Conservation (phyloP, 2,113 vertebrate species). For the Brachypodius melanocephalos region DNA sequence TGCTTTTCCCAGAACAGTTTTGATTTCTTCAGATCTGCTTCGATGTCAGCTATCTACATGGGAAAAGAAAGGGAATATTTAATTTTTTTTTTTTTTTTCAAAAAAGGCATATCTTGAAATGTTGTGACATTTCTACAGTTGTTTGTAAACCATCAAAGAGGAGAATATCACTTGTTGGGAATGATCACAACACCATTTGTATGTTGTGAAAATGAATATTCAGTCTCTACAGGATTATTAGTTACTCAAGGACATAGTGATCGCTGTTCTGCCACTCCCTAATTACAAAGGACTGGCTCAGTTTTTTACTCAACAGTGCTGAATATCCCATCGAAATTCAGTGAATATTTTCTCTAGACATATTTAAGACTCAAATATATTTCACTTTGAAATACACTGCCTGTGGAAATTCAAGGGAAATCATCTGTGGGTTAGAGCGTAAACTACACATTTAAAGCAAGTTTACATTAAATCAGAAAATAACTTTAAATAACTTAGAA, state of each 20-base stretch:
- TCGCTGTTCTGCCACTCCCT: neutral
- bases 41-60: constrained; percentile 89
- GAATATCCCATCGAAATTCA: neutral
- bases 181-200: neutral
- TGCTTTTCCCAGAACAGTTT: constrained; percentile 89
- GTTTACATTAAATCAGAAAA: constrained; percentile 58
- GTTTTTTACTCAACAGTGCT: neutral
- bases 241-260: neutral
- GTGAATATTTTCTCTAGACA: neutral
- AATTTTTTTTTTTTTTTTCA: constrained; percentile 1
- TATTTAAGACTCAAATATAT: neutral
- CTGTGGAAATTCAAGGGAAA: constrained; percentile 35
- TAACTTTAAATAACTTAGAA: constrained; percentile 61
- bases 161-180: neutral
- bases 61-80: constrained; percentile 76
- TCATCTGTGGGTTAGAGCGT: neutral
- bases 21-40: constrained; percentile 86
- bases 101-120: neutral
- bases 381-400: constrained; percentile 2
- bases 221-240: neutral
- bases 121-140: neutral
- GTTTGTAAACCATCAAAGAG: constrained; percentile 38
- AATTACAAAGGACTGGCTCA: neutral
- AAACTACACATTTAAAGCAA: neutral
- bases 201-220: neutral